Evolutionary conservation across 92 coral and sea anemone genomes (phyloP).

Genomic region (Epizoanthus ramosus): DNA sequence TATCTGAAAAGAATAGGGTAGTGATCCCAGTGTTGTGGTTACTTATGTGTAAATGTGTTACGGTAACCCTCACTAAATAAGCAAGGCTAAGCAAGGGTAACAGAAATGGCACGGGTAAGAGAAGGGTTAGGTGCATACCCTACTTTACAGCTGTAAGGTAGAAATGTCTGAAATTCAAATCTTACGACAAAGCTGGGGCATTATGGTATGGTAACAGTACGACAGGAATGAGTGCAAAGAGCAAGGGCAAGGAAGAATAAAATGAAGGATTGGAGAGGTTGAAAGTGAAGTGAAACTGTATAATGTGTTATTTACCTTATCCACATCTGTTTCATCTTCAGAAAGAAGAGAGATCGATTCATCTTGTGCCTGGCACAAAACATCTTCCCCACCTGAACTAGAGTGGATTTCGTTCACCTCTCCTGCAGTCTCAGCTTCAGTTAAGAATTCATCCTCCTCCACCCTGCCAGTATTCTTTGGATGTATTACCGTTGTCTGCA

Average conservation of each 20-base stretch:
- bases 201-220: too few species aligned
- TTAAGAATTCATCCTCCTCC: not conserved
- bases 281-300: not conserved
- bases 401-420: not conserved
- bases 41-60: too few species aligned
- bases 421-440: not conserved
- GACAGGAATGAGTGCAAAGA: too few species aligned
- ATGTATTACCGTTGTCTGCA: not conserved
- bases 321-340: slow-evolving; percentile 25
- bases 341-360: slow-evolving; percentile 38
- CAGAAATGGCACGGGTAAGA: too few species aligned
- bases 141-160: too few species aligned
- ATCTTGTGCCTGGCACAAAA: slow-evolving; percentile 6
- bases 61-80: too few species aligned
- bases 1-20: too few species aligned
- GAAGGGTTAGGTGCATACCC: too few species aligned
- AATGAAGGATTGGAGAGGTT: not conserved
- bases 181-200: too few species aligned
- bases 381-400: slow-evolving; percentile 6
- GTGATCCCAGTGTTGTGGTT: too few species aligned
- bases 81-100: too few species aligned
- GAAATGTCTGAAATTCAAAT: too few species aligned
- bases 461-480: not conserved
- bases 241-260: not conserved
- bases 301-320: slow-evolving; percentile 2